Base-by-base conservation (phyloP, 2,888 invertebrate species). In the Caenorhabditis sp. region DNA sequence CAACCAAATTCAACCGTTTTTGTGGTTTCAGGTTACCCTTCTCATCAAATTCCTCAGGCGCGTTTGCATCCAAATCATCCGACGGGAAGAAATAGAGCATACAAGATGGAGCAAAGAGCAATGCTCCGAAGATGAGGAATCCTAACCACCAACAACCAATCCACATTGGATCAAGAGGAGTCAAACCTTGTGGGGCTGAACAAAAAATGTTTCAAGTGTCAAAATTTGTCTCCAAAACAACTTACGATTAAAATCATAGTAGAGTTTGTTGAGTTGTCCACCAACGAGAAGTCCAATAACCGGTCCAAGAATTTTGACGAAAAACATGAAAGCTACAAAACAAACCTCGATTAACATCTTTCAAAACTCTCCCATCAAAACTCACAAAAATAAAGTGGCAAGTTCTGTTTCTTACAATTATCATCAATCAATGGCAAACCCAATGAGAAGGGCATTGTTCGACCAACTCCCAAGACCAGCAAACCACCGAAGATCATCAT, bases 61-160 rank as follows among this genome's bases (percentile, higher is more conserved):
- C 68, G 49, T 66, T 67, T 17, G 62, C 57, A 54, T 67, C 74
- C 14, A 78, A 59, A 58, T 70, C 63, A 31, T 76, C 76, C 0
- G 77, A 77, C 1, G 89, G 89, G 76, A 88, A 89, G 43, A 83
- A 84, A 38, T 88, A 88, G 38, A 90, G 79, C 1, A 87, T 84
- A 0, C 89, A 38, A 0, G 88, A 85, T 17, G 82, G 82, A 25
- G 76, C 78, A 65, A 82, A 78, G 8, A 82, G 70, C 36, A 80
- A 63, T 12, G 65, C 52, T 67, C 71, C 80, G 59, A 82, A 80
- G 26, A 82, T 78, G 4, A 88, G 66, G 76, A 88, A 89, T n/a
- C 88, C 88, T 25, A 89, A 75, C 89, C 88, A 88, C 89, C 89
- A 89, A 4, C 88, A 88, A 0, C 89, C 89, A 21, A 89, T 89